A percentile compares a stretch with the other conserved stretches of the same genome.
Conservation (phyloP, 92 coral and sea anemone genomes). For the Micromussa lordhowensis region DNA sequence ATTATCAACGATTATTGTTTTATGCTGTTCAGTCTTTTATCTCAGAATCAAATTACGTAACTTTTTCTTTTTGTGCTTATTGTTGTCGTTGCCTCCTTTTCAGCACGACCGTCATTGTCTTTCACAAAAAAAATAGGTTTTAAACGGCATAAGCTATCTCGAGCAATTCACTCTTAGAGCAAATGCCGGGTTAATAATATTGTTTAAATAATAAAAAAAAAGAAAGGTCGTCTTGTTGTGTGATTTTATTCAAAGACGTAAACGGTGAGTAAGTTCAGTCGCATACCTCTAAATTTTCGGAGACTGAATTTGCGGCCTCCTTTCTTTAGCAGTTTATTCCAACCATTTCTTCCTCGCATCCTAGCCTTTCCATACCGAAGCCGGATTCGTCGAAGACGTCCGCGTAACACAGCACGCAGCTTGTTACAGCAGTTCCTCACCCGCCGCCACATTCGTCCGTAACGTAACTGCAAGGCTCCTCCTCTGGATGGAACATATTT, state of each 20-base stretch:
- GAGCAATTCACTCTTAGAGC: too few relatives aligned
- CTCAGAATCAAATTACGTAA: too few relatives aligned
- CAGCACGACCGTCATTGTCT: too few relatives aligned
- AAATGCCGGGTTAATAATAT: too few relatives aligned
- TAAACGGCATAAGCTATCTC: too few relatives aligned
- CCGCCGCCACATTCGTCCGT: slow-evolving; percentile 38
- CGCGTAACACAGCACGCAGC: slow-evolving; percentile 45
- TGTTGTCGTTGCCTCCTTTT: too few relatives aligned
- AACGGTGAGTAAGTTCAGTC: neutral
- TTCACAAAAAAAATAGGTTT: too few relatives aligned
- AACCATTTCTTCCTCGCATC: slow-evolving; percentile 19
- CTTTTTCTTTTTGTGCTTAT: too few relatives aligned
- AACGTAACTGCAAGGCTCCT: slow-evolving; percentile 41
- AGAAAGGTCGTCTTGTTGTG: neutral
- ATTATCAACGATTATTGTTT: too few relatives aligned
- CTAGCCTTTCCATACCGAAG: slow-evolving; percentile 31
- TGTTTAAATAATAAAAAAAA: too few relatives aligned
- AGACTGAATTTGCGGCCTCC: neutral
- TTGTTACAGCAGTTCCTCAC: slow-evolving; percentile 52
- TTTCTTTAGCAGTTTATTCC: neutral
- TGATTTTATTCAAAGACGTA: neutral
- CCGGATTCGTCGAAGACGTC: slow-evolving; percentile 44
- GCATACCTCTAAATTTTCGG: slow-evolving; percentile 1
- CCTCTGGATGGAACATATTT: slow-evolving; percentile 30
- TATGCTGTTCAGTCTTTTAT: too few relatives aligned